Conservation (phyloP, 1,140 invertebrate genomes). For the Drepana arcuata region DNA sequence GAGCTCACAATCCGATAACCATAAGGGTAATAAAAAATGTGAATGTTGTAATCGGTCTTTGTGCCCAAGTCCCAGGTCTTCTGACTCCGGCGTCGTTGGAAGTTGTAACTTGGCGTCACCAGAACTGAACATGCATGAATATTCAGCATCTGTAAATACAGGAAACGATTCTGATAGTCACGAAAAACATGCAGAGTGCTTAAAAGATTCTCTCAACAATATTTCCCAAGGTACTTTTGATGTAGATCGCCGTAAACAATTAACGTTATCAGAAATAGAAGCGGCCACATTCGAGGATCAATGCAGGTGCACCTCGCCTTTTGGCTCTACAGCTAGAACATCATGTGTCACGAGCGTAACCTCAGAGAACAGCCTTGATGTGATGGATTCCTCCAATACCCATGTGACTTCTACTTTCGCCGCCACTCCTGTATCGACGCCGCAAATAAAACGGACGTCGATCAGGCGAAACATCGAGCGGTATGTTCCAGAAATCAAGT, state of each 20-base stretch:
- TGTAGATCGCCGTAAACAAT: conserved; percentile 37
- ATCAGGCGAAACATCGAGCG: conserved; percentile 56
- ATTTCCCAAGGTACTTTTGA: conserved; percentile 30
- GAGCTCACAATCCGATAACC: conserved; percentile 55
- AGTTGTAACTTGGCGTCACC: conserved; percentile 81
- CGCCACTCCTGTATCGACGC: conserved; percentile 39
- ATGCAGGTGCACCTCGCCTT: conserved; percentile 81
- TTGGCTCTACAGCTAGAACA: conserved; percentile 78
- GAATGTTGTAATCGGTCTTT: conserved; percentile 74
- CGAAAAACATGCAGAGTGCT: conserved; percentile 32
- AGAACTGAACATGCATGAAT: conserved; percentile 68
- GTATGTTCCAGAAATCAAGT: conserved; percentile 50
- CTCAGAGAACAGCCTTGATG: conserved; percentile 68
- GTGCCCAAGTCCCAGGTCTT: conserved; percentile 79
- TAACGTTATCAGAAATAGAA: conserved; percentile 75
- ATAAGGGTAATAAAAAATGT: conserved; percentile 61
- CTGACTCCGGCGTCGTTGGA: conserved; percentile 87
- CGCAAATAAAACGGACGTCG: conserved; percentile 59
- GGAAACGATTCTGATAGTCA: conserved; percentile 48
- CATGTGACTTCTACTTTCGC: conserved; percentile 61
- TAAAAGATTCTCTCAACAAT: conserved; percentile 30
- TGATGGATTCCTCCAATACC: conserved; percentile 61
- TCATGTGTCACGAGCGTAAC: conserved; percentile 72
- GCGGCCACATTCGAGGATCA: conserved; percentile 78
- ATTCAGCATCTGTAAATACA: conserved; percentile 21